A percentile compares a stretch with the other conserved stretches of the same genome.
These are phyloP conservation scores for Semaprochilodus insignis DNA, from an alignment of 2,797 vertebrate species.

Conservation along the genomic window DNA sequence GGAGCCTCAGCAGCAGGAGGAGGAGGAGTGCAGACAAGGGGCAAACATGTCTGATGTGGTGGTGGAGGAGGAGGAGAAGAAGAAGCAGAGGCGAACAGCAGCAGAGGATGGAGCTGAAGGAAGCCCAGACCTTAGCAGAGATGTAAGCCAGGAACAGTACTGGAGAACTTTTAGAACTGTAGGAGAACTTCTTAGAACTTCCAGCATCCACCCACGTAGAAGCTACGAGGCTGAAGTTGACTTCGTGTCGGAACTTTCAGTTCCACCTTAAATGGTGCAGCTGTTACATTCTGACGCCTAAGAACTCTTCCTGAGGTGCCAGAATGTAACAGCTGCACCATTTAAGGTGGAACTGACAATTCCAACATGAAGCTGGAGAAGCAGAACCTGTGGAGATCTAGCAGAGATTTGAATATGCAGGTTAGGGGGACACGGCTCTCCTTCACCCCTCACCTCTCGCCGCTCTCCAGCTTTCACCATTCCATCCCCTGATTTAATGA, in stretches of 20 bases:
- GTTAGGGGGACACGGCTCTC: too few species aligned
- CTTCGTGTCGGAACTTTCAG: not conserved
- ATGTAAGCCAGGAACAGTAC: not conserved
- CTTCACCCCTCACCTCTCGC: too few species aligned
- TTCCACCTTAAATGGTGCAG: not conserved
- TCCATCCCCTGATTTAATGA: too few species aligned
- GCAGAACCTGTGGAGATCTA: too few species aligned
- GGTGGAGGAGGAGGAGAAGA: not conserved
- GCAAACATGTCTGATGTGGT: not conserved
- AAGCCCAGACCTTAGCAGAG: not conserved
- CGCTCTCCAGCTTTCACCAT: too few species aligned
- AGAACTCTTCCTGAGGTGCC: not conserved
- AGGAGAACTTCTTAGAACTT: not conserved
- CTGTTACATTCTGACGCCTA: not conserved
- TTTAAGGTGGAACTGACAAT: not conserved
- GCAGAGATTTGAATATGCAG: too few species aligned
- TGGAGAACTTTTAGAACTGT: not conserved
- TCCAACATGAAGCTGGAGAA: too few species aligned
- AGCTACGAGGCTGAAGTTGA: too few species aligned
- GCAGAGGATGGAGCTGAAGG: not conserved
- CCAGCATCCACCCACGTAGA: too few species aligned
- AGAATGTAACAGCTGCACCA: not conserved
- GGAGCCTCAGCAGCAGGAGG: not conserved
- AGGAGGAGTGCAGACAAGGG: not conserved
- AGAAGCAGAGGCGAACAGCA: not conserved